Evolutionary conservation across 2,113 vertebrate species (phyloP).

Genomic region (Hemichromis elongatus): DNA sequence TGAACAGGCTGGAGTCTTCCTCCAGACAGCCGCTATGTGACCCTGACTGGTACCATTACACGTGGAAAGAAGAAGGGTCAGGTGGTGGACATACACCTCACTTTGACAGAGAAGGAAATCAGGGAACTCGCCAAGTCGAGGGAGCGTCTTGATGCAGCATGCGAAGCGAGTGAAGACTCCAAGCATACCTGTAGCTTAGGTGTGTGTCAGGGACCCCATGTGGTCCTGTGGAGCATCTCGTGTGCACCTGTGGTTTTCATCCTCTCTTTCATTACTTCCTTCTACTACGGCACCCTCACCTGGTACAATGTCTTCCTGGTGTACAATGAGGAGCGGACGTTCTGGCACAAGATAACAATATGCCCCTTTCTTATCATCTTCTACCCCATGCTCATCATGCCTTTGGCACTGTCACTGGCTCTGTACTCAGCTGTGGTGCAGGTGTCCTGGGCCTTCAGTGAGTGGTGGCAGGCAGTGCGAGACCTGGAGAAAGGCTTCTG

Average conservation of each 20-base stretch:
- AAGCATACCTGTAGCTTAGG: constrained; percentile 79
- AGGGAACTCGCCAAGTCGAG: constrained; percentile 87
- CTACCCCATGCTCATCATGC: constrained; percentile 95
- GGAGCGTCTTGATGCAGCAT: constrained; percentile 78
- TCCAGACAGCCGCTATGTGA: constrained; percentile 92
- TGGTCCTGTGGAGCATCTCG: constrained; percentile 91
- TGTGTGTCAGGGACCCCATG: constrained; percentile 84
- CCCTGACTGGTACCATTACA: constrained; percentile 96
- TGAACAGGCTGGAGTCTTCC: constrained; percentile 86
- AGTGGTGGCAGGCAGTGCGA: constrained; percentile 89
- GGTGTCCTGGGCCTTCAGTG: constrained; percentile 91
- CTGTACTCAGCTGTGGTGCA: constrained; percentile 89
- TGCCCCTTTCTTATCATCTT: constrained; percentile 95
- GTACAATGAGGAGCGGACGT: constrained; percentile 98
- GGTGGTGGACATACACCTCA: constrained; percentile 97
- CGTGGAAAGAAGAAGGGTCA: constrained; percentile 98
- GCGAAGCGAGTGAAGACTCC: constrained; percentile 67
- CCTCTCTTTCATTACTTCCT: constrained; percentile 92
- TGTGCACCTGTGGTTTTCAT: constrained; percentile 91
- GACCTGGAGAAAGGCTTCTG: constrained; percentile 99
- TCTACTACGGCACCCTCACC: constrained; percentile 97
- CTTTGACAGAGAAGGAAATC: constrained; percentile 89
- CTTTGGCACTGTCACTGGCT: constrained; percentile 84
- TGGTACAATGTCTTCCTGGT: constrained; percentile 99
- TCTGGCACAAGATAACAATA: constrained; percentile 97